phyloP scores from a whole-genome alignment of 2,888 invertebrate genomes.

The Acronicta leporina region DNA sequence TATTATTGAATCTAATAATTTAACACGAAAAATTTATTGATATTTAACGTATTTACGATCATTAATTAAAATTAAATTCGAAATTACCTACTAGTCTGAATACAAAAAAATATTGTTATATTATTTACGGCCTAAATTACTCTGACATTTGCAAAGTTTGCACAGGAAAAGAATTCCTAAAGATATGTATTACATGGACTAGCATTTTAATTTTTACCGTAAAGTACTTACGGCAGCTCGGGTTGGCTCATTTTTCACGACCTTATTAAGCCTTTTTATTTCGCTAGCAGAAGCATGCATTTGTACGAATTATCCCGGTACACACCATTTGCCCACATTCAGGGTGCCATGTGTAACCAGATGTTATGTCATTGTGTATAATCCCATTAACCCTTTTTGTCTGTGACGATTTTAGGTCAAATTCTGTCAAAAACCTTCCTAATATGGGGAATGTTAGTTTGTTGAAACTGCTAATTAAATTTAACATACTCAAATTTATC shows the following conservation, averaged over 20 bases:
- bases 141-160: background rate
- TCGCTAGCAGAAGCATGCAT: constrained; percentile 46
- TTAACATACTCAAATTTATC: no score
- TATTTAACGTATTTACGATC: no score
- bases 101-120: no score
- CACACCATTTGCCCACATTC: constrained; percentile 41
- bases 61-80: no score
- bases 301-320: constrained; percentile 56
- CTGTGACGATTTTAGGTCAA: constrained; percentile 5
- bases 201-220: constrained; percentile 13
- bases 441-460: background rate
- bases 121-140: background rate
- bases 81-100: no score
- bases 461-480: background rate
- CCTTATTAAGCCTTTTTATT: constrained; percentile 39
- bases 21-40: no score
- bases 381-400: constrained; percentile 36
- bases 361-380: constrained; percentile 43
- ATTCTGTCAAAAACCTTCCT: constrained; percentile 8
- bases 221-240: constrained; percentile 9
- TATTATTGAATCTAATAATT: no score
- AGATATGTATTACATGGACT: background rate
- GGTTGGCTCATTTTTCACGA: constrained; percentile 30
- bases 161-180: background rate
- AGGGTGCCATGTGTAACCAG: constrained; percentile 40